phyloP scores from a whole-genome alignment of 2,797 vertebrate genomes.

The Lerista edwardsae region DNA sequence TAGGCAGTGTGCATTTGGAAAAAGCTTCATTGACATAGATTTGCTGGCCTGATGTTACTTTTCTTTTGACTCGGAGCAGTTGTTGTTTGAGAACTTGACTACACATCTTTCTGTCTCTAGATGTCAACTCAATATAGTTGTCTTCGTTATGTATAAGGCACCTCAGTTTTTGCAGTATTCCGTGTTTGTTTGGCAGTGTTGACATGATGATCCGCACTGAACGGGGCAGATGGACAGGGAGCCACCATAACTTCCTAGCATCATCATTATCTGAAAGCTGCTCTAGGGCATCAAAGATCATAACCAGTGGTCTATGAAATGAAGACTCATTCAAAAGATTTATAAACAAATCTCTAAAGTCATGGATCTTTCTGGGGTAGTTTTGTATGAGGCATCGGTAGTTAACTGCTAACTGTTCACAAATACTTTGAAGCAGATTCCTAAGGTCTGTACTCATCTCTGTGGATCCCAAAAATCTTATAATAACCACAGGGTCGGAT shows the following conservation, averaged over 20 bases:
- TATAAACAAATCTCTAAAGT: constrained; percentile 93
- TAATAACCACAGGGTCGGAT: constrained; percentile 92
- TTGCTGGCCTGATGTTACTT: constrained; percentile 98
- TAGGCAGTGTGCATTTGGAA: constrained; percentile 95
- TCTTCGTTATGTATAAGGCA: constrained; percentile 92
- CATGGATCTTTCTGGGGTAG: constrained; percentile 95
- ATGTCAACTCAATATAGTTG: constrained; percentile 90
- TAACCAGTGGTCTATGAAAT: constrained; percentile 91
- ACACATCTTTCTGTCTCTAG: constrained; percentile 94
- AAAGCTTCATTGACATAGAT: constrained; percentile 98
- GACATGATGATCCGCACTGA: constrained; percentile 94
- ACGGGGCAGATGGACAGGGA: constrained; percentile 92
- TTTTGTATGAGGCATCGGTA: constrained; percentile 95
- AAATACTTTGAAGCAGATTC: constrained; percentile 94
- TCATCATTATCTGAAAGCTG: constrained; percentile 95
- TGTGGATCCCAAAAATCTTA: constrained; percentile 93
- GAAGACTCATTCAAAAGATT: constrained; percentile 95
- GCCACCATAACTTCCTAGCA: constrained; percentile 97
- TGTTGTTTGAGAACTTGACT: constrained; percentile 98
- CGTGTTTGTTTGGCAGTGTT: constrained; percentile 96
- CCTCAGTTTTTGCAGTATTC: constrained; percentile 95
- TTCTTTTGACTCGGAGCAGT: constrained; percentile 91
- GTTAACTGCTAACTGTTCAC: constrained; percentile 95
- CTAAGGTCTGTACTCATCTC: constrained; percentile 91
- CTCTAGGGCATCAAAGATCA: constrained; percentile 93